These are phyloP conservation scores for Psittacula derbiana DNA, from an alignment of 2,797 vertebrate genomes.

Conservation along the genomic window DNA sequence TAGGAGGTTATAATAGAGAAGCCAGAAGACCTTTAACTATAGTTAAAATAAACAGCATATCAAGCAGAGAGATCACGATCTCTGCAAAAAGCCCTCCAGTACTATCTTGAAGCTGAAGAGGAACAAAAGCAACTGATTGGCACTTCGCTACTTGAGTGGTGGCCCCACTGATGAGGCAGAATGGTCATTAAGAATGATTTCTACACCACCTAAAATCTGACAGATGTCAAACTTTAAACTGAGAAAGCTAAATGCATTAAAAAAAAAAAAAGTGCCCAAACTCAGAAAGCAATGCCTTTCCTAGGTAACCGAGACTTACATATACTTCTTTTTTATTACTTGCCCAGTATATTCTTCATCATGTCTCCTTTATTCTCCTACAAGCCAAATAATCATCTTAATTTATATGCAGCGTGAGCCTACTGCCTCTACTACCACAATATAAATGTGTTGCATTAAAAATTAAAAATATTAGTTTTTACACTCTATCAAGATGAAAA, in stretches of 20 bases:
- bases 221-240: constrained; percentile 58
- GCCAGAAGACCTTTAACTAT: constrained; percentile 57
- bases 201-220: constrained; percentile 51
- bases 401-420: constrained; percentile 59
- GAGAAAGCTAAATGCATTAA: constrained; percentile 35
- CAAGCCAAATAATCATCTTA: constrained; percentile 59
- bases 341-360: constrained; percentile 27
- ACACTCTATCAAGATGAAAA: constrained; percentile 74
- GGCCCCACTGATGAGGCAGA: constrained; percentile 63
- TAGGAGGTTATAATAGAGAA: constrained; percentile 56
- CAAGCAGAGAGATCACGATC: constrained; percentile 63
- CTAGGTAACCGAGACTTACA: background rate
- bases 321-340: constrained; percentile 45
- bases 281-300: constrained; percentile 52
- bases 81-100: constrained; percentile 48
- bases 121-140: constrained; percentile 73
- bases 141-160: constrained; percentile 68
- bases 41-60: constrained; percentile 54
- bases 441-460: constrained; percentile 79
- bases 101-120: constrained; percentile 63
- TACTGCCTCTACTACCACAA: constrained; percentile 52
- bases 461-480: constrained; percentile 81
- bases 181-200: constrained; percentile 68
- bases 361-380: constrained; percentile 39
- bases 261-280: constrained; percentile 5